Evolutionary conservation across 2,888 invertebrate species (phyloP).

Genomic region (Dilophus febrilis): DNA sequence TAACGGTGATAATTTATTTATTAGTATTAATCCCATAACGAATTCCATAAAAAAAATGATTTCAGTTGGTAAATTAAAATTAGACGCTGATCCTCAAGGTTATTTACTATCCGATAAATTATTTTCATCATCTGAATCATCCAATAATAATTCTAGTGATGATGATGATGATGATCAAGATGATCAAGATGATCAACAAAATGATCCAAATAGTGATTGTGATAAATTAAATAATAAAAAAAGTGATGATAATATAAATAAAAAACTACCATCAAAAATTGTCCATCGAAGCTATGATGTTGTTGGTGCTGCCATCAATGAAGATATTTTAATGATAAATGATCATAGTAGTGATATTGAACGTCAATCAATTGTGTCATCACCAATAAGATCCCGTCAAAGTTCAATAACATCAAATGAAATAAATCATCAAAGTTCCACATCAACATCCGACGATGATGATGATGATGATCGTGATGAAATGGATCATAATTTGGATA

Average conservation of each 20-base stretch:
- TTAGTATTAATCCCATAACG: neutral
- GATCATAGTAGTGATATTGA: constrained; percentile 21
- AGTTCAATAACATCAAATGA: too few species aligned
- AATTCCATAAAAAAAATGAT: constrained; percentile 12
- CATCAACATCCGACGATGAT: constrained; percentile 23
- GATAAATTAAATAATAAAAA: too few species aligned
- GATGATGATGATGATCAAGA: constrained; percentile 21
- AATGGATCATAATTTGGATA: constrained; percentile 32
- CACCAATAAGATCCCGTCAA: constrained; percentile 32
- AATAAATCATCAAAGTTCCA: too few species aligned
- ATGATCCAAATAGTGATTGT: neutral
- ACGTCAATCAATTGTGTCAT: constrained; percentile 17
- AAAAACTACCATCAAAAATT: constrained; percentile 10
- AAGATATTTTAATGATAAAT: constrained; percentile 25
- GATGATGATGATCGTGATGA: too few species aligned
- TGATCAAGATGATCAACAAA: constrained; percentile 8
- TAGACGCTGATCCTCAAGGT: constrained; percentile 15
- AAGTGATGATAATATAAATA: too few species aligned
- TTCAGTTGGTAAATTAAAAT: constrained; percentile 14
- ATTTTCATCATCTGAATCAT: constrained; percentile 37
- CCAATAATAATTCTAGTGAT: constrained; percentile 30
- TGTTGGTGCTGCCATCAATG: constrained; percentile 16
- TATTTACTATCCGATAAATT: constrained; percentile 36
- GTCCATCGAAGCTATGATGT: constrained; percentile 25
- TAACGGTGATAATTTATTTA: neutral